Percentiles rank a stretch among this genome's conserved stretches.
Evolutionary conservation across 2,888 invertebrate species (phyloP).

Genomic region (Lepeophtheirus nordmannii): DNA sequence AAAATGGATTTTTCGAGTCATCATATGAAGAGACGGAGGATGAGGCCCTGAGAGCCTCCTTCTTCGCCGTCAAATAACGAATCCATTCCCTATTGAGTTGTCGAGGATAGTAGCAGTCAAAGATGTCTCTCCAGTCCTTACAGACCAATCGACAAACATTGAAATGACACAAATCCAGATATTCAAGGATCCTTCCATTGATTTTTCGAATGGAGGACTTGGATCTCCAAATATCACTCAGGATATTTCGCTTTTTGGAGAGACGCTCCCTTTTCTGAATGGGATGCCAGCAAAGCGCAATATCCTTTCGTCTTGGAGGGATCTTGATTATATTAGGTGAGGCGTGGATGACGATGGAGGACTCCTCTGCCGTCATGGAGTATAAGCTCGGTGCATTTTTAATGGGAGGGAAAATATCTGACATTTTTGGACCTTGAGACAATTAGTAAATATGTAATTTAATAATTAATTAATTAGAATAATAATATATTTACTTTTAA

Average conservation of each 20-base stretch:
- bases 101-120: conserved; percentile 1
- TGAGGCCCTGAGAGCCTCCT: not conserved
- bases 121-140: not conserved
- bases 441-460: too few species aligned
- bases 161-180: not conserved
- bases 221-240: not conserved
- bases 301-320: not conserved
- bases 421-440: not conserved
- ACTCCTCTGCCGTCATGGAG: not conserved
- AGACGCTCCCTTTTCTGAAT: not conserved
- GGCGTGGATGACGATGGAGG: not conserved
- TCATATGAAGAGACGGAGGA: conserved; percentile 1
- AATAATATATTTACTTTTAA: not conserved
- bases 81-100: not conserved
- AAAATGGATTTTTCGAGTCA: not conserved
- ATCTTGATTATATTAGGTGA: not conserved
- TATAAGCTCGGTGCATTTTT: not conserved
- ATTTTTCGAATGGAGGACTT: not conserved
- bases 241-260: not conserved
- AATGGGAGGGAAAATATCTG: not conserved
- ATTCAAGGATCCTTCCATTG: not conserved
- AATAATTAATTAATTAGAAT: too few species aligned
- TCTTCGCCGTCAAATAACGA: not conserved
- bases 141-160: not conserved
- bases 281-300: not conserved